Conservation (phyloP, 2,888 invertebrate species). For the Mythimna impura region DNA sequence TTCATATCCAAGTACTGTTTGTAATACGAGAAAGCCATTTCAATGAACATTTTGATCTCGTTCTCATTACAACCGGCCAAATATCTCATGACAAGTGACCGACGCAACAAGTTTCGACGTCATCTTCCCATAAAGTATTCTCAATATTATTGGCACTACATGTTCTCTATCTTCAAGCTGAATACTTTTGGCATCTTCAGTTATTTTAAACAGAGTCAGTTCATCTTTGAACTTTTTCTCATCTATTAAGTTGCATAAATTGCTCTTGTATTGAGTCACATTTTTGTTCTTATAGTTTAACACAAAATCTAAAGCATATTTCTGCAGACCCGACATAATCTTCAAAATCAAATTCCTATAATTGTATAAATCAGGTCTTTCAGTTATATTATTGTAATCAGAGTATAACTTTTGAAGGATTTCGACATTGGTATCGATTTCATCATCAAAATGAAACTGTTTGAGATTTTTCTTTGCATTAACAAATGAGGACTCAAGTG, state of each 20-base stretch:
- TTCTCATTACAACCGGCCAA: constrained; percentile 95
- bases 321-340: constrained; percentile 95
- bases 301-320: constrained; percentile 96
- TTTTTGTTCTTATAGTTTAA: constrained; percentile 96
- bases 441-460: constrained; percentile 78
- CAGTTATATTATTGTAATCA: constrained; percentile 84
- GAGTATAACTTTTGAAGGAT: constrained; percentile 79
- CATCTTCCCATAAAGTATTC: constrained; percentile 97
- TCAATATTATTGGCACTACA: constrained; percentile 94
- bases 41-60: constrained; percentile 95
- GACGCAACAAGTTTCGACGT: constrained; percentile 93
- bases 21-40: constrained; percentile 95
- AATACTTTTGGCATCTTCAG: constrained; percentile 92
- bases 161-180: constrained; percentile 94
- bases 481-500: constrained; percentile 89
- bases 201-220: constrained; percentile 94
- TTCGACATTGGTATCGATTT: constrained; percentile 77
- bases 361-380: constrained; percentile 93
- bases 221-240: constrained; percentile 97
- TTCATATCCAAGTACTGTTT: constrained; percentile 88
- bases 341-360: constrained; percentile 96
- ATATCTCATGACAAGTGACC: constrained; percentile 94
- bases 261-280: constrained; percentile 94
- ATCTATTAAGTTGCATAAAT: constrained; percentile 95
- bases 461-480: constrained; percentile 83